Conservation (phyloP, 2,888 invertebrate species). For the Sesia bembeciformis region DNA sequence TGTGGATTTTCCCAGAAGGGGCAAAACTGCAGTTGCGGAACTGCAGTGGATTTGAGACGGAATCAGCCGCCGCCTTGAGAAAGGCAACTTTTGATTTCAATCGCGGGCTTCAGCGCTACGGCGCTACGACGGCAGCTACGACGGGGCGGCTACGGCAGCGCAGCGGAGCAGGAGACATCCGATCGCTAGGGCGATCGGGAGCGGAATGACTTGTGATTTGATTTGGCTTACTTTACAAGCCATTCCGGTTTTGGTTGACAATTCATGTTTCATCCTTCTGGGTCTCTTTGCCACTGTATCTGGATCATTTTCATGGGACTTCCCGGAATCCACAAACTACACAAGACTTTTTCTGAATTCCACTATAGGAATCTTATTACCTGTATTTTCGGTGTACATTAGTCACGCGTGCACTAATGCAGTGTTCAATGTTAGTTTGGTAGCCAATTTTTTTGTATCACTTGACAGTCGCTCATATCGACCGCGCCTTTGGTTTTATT, state of each 20-base stretch:
- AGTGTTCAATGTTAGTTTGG: background rate
- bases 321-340: background rate
- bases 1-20: too few species aligned
- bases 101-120: too few species aligned
- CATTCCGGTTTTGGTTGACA: background rate
- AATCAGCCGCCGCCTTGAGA: too few species aligned
- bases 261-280: background rate
- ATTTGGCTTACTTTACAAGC: background rate
- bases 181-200: too few species aligned
- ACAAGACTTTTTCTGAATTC: too few species aligned
- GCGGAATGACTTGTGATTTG: too few species aligned
- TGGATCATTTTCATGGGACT: background rate
- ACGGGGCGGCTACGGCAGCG: too few species aligned
- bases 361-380: background rate
- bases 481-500: conserved; percentile 5
- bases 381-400: conserved; percentile 1
- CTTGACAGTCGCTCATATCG: conserved; percentile 3
- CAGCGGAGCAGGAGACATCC: too few species aligned
- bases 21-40: too few species aligned
- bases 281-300: background rate
- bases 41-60: too few species aligned
- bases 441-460: conserved; percentile 1
- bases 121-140: too few species aligned
- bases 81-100: too few species aligned
- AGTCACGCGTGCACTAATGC: background rate